A percentile compares a stretch with the other conserved stretches of the same genome.
These are phyloP conservation scores for Antheraea yamamai DNA, from an alignment of 2,888 invertebrate species.

Conservation along the genomic window DNA sequence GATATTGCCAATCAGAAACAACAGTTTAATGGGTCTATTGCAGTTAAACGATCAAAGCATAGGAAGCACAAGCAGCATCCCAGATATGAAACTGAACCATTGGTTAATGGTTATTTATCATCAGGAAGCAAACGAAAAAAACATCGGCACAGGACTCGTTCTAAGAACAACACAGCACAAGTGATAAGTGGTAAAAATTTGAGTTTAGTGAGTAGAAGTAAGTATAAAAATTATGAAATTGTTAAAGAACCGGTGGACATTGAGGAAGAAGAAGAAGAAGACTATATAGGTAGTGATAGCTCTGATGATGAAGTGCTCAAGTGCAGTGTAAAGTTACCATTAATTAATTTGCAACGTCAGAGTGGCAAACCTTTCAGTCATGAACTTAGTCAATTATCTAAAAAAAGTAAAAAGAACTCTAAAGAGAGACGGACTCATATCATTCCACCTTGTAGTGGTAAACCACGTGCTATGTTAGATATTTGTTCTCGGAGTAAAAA, in stretches of 20 bases:
- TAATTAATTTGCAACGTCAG: conserved; percentile 65
- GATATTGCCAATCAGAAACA: conserved; percentile 70
- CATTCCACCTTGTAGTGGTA: conserved; percentile 74
- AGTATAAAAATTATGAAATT: conserved; percentile 65
- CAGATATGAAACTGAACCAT: conserved; percentile 57
- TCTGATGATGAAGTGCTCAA: conserved; percentile 77
- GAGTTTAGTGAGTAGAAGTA: conserved; percentile 79
- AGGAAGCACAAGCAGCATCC: conserved; percentile 73
- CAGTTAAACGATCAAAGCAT: conserved; percentile 63
- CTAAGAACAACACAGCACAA: conserved; percentile 60
- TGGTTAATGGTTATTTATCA: conserved; percentile 64
- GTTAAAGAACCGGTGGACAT: conserved; percentile 48
- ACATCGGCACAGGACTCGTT: conserved; percentile 64
- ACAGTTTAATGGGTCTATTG: conserved; percentile 64
- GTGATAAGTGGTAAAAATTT: conserved; percentile 80
- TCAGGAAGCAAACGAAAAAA: conserved; percentile 70
- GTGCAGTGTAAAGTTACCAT: conserved; percentile 75
- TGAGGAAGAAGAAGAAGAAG: conserved; percentile 39
- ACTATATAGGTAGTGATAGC: conserved; percentile 56
- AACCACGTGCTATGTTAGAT: conserved; percentile 77
- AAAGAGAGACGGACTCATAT: conserved; percentile 68
- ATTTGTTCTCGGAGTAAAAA: conserved; percentile 77
- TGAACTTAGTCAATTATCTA: conserved; percentile 81
- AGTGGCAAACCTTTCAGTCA: conserved; percentile 81
- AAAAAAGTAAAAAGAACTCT: conserved; percentile 72